phyloP scores from a whole-genome alignment of 2,113 vertebrate genomes.

The Hassar affinis region DNA sequence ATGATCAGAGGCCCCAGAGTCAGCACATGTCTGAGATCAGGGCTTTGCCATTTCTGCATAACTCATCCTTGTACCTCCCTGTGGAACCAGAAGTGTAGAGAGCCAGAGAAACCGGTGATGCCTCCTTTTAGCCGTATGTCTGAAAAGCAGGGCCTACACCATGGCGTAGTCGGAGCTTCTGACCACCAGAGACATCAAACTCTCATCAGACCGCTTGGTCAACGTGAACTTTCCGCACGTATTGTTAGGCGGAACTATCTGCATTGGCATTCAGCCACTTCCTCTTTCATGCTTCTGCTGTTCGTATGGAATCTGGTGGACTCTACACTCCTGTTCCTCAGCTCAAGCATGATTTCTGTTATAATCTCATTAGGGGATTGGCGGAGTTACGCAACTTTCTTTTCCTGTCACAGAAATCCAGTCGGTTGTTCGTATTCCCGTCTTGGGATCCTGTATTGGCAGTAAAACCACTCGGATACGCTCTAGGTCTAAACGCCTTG shows the following conservation, averaged over 20 bases:
- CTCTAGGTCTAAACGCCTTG: too few relatives aligned
- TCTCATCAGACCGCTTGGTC: background rate
- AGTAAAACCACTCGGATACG: too few relatives aligned
- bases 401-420: background rate
- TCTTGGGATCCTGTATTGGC: background rate
- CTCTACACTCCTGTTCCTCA: background rate
- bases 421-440: background rate
- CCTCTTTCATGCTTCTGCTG: background rate
- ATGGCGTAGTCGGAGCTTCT: background rate
- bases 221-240: background rate
- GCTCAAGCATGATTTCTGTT: background rate
- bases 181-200: background rate
- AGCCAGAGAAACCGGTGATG: background rate
- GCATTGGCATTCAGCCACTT: background rate
- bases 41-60: background rate
- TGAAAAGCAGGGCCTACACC: background rate
- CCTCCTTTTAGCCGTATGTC: background rate
- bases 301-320: background rate
- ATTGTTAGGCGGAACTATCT: background rate
- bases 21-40: background rate
- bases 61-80: constrained; percentile 10
- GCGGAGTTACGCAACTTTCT: background rate
- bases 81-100: background rate
- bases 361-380: background rate
- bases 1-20: background rate